Percentiles rank a stretch among this genome's conserved stretches.
These are phyloP conservation scores for Sinelater perroti DNA, from an alignment of 2,888 invertebrate genomes.

Conservation along the genomic window DNA sequence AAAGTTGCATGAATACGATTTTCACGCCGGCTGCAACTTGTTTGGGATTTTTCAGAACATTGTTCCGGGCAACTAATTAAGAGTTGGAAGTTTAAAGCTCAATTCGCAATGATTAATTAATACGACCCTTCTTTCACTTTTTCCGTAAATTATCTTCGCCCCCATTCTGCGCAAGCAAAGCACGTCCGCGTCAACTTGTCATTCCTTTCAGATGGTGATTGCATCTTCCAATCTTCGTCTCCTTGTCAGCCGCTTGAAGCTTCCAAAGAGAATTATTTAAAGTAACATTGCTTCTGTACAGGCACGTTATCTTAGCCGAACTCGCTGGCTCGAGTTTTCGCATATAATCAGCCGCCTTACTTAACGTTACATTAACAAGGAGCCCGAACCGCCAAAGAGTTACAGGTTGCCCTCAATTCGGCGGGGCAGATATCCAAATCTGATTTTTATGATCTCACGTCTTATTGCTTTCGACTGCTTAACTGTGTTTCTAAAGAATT, in stretches of 20 bases:
- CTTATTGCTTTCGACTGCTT: conserved; percentile 8
- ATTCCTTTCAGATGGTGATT: conserved; percentile 27
- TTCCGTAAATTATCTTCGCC: conserved; percentile 24
- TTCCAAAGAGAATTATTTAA: conserved; percentile 26
- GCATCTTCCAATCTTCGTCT: conserved; percentile 28
- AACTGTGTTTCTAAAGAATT: conserved; percentile 17
- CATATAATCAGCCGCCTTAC: conserved; percentile 1
- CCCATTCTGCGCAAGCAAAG: conserved; percentile 23
- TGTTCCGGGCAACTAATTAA: conserved; percentile 5
- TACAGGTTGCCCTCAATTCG: not conserved
- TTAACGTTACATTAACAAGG: conserved; percentile 14
- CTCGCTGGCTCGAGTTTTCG: conserved; percentile 4
- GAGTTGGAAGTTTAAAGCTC: conserved; percentile 14
- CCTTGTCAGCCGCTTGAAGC: conserved; percentile 25
- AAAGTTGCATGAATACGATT: conserved; percentile 10
- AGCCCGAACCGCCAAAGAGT: not conserved
- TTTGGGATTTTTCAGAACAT: conserved; percentile 4
- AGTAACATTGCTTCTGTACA: conserved; percentile 18
- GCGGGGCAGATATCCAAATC: too few species aligned
- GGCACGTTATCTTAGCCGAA: conserved; percentile 20
- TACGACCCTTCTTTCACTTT: conserved; percentile 19
- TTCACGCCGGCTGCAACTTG: not conserved
- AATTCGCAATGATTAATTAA: conserved; percentile 14
- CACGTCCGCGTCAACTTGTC: conserved; percentile 29
- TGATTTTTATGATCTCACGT: too few species aligned